Evolutionary conservation across 2,888 invertebrate species (phyloP).

Genomic region (Empis livida): DNA sequence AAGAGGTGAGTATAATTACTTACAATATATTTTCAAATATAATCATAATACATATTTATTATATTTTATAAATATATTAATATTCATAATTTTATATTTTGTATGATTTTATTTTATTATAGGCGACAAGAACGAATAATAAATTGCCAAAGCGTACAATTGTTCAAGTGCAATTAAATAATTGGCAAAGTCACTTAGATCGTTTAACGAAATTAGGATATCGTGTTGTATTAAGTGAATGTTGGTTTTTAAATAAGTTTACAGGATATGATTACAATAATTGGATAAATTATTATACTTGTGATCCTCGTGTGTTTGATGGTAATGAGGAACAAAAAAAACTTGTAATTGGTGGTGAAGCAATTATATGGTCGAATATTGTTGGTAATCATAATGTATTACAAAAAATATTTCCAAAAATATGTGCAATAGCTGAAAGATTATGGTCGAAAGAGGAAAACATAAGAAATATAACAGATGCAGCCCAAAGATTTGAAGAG

Average conservation of each 20-base stretch:
- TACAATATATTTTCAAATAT: too few relatives aligned
- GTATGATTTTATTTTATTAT: too few relatives aligned
- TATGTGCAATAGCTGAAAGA: slow-evolving; percentile 73
- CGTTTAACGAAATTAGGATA: slow-evolving; percentile 50
- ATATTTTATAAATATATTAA: too few relatives aligned
- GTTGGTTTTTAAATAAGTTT: slow-evolving; percentile 75
- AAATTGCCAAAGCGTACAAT: slow-evolving; percentile 48
- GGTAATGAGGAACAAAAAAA: slow-evolving; percentile 41
- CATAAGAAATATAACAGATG: slow-evolving; percentile 30
- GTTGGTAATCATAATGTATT: slow-evolving; percentile 54
- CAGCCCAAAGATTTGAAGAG: slow-evolving; percentile 52
- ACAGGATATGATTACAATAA: slow-evolving; percentile 51
- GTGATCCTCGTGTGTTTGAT: slow-evolving; percentile 51
- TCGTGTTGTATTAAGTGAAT: slow-evolving; percentile 58
- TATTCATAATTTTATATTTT: background rate
- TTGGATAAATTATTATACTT: slow-evolving; percentile 55
- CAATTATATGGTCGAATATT: slow-evolving; percentile 86
- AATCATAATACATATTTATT: too few relatives aligned
- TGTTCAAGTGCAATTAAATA: slow-evolving; percentile 42
- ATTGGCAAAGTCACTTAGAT: too few relatives aligned
- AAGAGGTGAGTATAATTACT: too few relatives aligned
- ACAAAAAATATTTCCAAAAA: slow-evolving; percentile 66
- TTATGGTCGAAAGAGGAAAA: too few relatives aligned
- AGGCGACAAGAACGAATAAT: too few relatives aligned
- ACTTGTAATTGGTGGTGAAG: slow-evolving; percentile 76